Evolutionary conservation across 2,113 vertebrate species (phyloP).

Genomic region (Nyctereutes procyonoides): DNA sequence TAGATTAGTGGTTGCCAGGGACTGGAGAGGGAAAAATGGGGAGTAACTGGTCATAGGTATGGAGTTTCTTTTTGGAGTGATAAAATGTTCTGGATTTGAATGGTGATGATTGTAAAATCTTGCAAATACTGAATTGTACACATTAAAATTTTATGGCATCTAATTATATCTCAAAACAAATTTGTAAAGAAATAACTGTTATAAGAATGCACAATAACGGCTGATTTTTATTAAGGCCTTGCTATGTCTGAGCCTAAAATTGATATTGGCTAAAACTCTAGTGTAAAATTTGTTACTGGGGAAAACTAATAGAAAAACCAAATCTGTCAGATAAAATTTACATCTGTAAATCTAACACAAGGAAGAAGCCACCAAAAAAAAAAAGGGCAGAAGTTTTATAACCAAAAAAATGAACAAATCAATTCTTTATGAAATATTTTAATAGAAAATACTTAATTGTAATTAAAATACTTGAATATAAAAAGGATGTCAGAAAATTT

Average conservation of each 20-base stretch:
- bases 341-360: constrained; percentile 5
- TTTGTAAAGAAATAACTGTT: not conserved
- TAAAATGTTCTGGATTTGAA: not conserved
- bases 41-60: not conserved
- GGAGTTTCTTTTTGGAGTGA: not conserved
- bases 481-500: not conserved
- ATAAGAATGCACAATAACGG: not conserved
- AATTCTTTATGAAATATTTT: not conserved
- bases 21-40: not conserved
- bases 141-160: not conserved
- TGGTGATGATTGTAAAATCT: not conserved
- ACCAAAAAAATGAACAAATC: not conserved
- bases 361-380: not conserved
- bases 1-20: not conserved
- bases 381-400: not conserved
- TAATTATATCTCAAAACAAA: constrained; percentile 30
- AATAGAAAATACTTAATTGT: not conserved
- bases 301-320: constrained; percentile 32
- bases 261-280: not conserved
- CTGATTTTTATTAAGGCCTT: not conserved
- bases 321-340: constrained; percentile 21
- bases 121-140: not conserved
- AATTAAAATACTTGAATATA: not conserved
- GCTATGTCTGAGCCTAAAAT: not conserved
- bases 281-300: constrained; percentile 12